Evolutionary conservation across 2,113 vertebrate species (phyloP).

Genomic region (Poicephalus meyeri): DNA sequence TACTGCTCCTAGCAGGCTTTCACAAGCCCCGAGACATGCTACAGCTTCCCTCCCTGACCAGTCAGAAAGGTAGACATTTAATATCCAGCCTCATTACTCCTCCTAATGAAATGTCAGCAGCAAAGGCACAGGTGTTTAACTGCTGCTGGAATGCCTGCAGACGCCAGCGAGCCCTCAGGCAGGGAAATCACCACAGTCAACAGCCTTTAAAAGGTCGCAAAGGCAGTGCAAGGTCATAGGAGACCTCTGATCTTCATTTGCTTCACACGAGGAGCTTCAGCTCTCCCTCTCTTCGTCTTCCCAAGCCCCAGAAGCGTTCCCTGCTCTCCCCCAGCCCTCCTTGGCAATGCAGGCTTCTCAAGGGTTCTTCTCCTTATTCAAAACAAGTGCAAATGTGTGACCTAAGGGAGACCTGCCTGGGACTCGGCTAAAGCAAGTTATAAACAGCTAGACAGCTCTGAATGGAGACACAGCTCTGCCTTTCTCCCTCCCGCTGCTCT

Average conservation of each 20-base stretch:
- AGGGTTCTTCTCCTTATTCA: constrained; percentile 31
- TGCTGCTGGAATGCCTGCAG: constrained; percentile 24
- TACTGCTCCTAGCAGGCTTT: not conserved
- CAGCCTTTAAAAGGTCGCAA: constrained; percentile 41
- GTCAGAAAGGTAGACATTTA: not conserved
- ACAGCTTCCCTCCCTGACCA: not conserved
- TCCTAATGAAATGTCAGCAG: constrained; percentile 56
- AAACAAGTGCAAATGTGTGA: constrained; percentile 58
- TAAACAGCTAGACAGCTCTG: not conserved
- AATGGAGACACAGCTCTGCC: constrained; percentile 3
- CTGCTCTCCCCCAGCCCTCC: not conserved
- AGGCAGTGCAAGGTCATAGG: not conserved
- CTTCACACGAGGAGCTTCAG: not conserved
- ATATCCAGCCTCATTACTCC: not conserved
- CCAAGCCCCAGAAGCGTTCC: not conserved
- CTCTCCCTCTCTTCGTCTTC: not conserved
- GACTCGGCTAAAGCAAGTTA: not conserved
- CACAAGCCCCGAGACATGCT: not conserved
- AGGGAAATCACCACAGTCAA: constrained; percentile 15
- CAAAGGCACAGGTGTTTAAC: constrained; percentile 25
- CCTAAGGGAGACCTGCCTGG: not conserved
- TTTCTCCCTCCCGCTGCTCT: not conserved
- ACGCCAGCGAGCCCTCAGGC: constrained; percentile 36
- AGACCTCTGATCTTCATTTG: constrained; percentile 48
- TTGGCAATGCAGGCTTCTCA: not conserved